A percentile compares a stretch with the other conserved stretches of the same genome.
phyloP scores from a whole-genome alignment of 2,888 invertebrate genomes.

The Ectobius pallidus region DNA sequence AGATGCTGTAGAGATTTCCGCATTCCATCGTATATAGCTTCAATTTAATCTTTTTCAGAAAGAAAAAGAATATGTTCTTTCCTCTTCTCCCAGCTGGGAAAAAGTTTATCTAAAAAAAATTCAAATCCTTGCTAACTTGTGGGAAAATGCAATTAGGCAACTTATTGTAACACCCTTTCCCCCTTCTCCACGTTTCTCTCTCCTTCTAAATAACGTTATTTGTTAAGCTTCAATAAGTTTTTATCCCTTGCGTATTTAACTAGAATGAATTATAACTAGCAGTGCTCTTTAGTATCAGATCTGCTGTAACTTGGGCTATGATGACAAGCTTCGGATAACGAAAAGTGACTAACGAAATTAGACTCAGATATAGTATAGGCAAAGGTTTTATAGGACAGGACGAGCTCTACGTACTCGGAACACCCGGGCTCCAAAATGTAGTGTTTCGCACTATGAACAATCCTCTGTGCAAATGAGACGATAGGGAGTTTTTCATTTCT shows the following conservation, averaged over 20 bases:
- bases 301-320: constrained; percentile 27
- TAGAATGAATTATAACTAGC: constrained; percentile 40
- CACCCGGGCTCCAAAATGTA: constrained; percentile 5
- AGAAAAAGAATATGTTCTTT: constrained; percentile 4
- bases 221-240: constrained; percentile 40
- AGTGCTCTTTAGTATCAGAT: constrained; percentile 20
- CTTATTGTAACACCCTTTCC: constrained; percentile 34
- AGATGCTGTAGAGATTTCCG: constrained; percentile 4
- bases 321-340: constrained; percentile 52
- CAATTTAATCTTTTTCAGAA: background rate
- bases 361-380: constrained; percentile 48
- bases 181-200: constrained; percentile 4
- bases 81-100: constrained; percentile 4
- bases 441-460: constrained; percentile 20
- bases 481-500: constrained; percentile 38
- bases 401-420: constrained; percentile 16
- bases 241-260: constrained; percentile 42
- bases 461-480: constrained; percentile 31
- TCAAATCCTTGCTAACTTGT: constrained; percentile 32
- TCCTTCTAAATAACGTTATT: constrained; percentile 41
- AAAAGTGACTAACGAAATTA: constrained; percentile 71
- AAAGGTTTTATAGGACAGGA: constrained; percentile 36
- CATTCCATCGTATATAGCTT: background rate
- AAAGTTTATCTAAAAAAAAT: constrained; percentile 24
- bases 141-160: constrained; percentile 34